Conservation (phyloP, 2,797 vertebrate genomes). For the Esox masquinongy region DNA sequence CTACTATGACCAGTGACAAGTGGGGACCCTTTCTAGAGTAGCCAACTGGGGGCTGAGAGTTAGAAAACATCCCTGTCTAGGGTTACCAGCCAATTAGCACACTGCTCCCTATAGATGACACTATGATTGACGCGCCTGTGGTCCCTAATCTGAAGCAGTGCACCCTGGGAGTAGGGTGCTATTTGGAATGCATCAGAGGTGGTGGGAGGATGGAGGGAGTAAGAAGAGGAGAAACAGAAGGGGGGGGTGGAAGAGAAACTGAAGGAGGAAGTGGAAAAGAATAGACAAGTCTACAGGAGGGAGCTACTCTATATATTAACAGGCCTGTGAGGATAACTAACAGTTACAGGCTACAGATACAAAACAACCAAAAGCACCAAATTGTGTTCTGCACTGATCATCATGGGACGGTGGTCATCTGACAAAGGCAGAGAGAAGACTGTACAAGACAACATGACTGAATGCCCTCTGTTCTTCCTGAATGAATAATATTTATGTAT, state of each 20-base stretch:
- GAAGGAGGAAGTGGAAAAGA: no score
- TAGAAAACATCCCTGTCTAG: neutral
- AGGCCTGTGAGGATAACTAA: neutral
- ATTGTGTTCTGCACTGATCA: neutral
- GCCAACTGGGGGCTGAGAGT: neutral
- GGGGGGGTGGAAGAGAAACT: no score
- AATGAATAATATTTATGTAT: no score
- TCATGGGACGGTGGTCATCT: neutral
- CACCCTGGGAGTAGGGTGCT: no score
- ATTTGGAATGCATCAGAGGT: neutral
- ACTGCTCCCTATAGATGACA: no score
- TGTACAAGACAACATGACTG: neutral
- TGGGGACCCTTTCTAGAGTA: neutral
- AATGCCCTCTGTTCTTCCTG: neutral
- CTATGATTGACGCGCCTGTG: no score
- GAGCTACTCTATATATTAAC: no score
- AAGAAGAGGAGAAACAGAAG: neutral
- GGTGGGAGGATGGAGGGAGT: neutral
- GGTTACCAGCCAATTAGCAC: neutral
- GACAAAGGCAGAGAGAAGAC: neutral
- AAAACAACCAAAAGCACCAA: neutral
- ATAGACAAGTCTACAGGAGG: neutral
- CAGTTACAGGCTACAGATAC: neutral
- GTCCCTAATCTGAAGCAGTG: no score
- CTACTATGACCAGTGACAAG: neutral